phyloP scores from a whole-genome alignment of 1,140 invertebrate species.

The Bemisia tabaci region DNA sequence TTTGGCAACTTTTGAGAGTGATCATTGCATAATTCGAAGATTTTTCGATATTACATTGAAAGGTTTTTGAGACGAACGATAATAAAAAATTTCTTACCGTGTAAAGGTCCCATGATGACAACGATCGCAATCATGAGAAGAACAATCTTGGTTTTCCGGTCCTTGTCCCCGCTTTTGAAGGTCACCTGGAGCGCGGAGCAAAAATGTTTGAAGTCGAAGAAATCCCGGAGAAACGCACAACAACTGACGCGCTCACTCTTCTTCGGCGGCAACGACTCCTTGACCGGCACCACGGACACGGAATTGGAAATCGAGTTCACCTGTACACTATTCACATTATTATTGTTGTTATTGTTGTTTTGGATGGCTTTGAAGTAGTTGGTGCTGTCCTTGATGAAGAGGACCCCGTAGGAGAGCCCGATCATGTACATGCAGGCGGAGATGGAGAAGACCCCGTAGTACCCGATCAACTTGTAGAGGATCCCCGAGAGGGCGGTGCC shows the following conservation, averaged over 20 bases:
- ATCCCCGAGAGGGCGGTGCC: slow-evolving; percentile 21
- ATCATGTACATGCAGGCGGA: slow-evolving; percentile 56
- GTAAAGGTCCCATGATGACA: slow-evolving; percentile 66
- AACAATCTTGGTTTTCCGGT: slow-evolving; percentile 50
- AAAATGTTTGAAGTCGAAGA: slow-evolving; percentile 58
- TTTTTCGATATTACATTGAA: too few species aligned
- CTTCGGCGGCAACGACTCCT: neutral
- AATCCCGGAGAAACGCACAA: slow-evolving; percentile 33
- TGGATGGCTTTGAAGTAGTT: slow-evolving; percentile 6
- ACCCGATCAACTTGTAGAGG: slow-evolving; percentile 49
- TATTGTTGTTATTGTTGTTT: slow-evolving; percentile 28
- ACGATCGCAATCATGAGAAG: slow-evolving; percentile 65
- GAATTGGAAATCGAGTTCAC: neutral
- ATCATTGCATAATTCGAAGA: too few species aligned
- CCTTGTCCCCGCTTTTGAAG: slow-evolving; percentile 56
- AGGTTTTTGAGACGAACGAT: too few species aligned
- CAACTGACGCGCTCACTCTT: slow-evolving; percentile 15
- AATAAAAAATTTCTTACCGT: too few species aligned
- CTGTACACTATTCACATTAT: slow-evolving; percentile 20
- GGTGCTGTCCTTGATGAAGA: slow-evolving; percentile 42
- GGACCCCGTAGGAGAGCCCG: slow-evolving; percentile 53
- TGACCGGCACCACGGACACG: neutral
- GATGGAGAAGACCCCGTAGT: slow-evolving; percentile 63
- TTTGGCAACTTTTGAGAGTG: too few species aligned
- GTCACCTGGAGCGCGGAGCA: slow-evolving; percentile 57